Evolutionary conservation across 2,113 vertebrate genomes (phyloP).

Genomic region (Coturnix japonica): DNA sequence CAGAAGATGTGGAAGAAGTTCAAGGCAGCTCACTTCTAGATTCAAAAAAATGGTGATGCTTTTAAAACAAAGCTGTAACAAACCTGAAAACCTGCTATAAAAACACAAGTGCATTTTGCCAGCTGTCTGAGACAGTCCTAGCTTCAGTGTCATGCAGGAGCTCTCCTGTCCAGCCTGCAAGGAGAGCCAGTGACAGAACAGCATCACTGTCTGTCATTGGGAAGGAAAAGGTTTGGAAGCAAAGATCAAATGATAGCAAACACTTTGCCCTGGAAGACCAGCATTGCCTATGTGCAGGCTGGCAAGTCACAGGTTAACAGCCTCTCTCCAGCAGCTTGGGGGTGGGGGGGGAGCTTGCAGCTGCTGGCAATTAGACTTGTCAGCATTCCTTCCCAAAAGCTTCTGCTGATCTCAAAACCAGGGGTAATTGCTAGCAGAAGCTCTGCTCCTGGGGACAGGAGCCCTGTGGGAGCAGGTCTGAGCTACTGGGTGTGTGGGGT

Average conservation of each 20-base stretch:
- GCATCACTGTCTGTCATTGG: neutral
- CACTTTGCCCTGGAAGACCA: neutral
- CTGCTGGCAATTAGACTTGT: slow-evolving; percentile 37
- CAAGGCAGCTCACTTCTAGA: neutral
- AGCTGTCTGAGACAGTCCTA: neutral
- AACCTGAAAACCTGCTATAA: neutral
- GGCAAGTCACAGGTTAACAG: slow-evolving; percentile 11
- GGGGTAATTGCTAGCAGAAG: neutral
- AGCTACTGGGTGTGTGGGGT: neutral
- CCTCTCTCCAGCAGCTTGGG: neutral
- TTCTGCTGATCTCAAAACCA: slow-evolving; percentile 5
- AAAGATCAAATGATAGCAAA: neutral
- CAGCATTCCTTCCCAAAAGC: neutral
- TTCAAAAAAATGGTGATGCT: neutral
- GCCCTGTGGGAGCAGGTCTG: neutral
- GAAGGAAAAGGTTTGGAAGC: neutral
- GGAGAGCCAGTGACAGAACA: neutral
- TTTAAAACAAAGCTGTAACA: neutral
- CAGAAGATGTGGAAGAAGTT: neutral
- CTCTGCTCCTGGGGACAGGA: neutral
- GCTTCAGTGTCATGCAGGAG: neutral
- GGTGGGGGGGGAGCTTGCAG: neutral
- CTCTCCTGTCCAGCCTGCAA: neutral
- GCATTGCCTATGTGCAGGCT: neutral
- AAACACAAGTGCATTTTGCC: neutral